Conservation (phyloP, 2,888 invertebrate species). For the Orgyia antiqua region DNA sequence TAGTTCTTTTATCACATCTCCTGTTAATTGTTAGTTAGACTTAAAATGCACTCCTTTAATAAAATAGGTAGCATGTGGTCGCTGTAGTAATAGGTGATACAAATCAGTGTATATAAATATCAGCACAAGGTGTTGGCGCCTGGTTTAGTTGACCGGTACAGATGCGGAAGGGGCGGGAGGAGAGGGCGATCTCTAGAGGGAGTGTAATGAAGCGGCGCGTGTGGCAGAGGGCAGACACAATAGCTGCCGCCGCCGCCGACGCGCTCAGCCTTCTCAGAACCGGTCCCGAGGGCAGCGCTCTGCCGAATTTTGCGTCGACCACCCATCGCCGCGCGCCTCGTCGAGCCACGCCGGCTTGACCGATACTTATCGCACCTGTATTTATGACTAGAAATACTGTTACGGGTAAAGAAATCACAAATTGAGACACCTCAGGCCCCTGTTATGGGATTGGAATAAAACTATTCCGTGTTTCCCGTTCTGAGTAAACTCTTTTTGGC, state of each 20-base stretch:
- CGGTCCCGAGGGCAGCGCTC: constrained; percentile 64
- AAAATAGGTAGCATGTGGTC: no score
- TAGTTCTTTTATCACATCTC: no score
- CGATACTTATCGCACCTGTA: constrained; percentile 70
- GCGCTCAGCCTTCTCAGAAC: constrained; percentile 66
- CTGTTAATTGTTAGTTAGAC: no score
- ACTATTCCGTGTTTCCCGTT: constrained; percentile 19
- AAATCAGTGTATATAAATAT: constrained; percentile 25
- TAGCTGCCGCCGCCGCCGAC: constrained; percentile 56
- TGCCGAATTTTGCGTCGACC: constrained; percentile 75
- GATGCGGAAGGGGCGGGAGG: constrained; percentile 19
- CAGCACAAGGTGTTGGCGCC: constrained; percentile 40
- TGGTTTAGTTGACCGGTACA: constrained; percentile 12
- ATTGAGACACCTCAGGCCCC: constrained; percentile 39
- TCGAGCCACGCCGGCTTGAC: constrained; percentile 38
- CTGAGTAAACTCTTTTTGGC: no score
- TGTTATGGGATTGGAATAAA: constrained; percentile 40
- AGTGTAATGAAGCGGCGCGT: constrained; percentile 61
- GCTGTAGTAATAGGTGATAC: constrained; percentile 11
- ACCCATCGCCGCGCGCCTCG: constrained; percentile 55
- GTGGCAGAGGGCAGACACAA: constrained; percentile 69
- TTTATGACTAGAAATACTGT: constrained; percentile 69
- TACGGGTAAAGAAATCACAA: constrained; percentile 45
- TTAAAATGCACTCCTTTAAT: no score
- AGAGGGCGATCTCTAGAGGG: constrained; percentile 30